Evolutionary conservation across 2,888 invertebrate species (phyloP).

Genomic region (Chalcis sispes): DNA sequence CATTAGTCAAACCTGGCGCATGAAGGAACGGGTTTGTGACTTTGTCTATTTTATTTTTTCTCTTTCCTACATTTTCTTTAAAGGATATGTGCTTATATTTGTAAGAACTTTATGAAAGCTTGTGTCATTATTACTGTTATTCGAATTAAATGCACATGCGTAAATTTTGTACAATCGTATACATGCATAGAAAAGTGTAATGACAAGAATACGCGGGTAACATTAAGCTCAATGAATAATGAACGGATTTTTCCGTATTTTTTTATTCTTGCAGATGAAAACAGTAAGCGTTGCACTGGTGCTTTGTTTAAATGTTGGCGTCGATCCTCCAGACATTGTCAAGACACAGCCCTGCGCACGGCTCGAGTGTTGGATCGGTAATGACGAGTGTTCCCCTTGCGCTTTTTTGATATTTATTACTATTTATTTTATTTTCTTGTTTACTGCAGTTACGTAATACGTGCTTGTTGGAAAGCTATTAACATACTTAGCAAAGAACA

Average conservation of each 20-base stretch:
- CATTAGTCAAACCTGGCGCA: slow-evolving; percentile 90
- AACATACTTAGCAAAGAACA: neutral
- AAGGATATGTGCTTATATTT: neutral
- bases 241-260: neutral
- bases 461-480: neutral
- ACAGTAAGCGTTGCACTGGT: slow-evolving; percentile 99
- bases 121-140: too few relatives aligned
- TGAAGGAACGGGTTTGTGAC: slow-evolving; percentile 88
- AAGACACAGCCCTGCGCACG: slow-evolving; percentile 98
- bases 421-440: neutral
- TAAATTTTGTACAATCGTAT: neutral
- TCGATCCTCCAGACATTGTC: slow-evolving; percentile 98
- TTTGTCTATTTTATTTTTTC: neutral
- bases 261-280: slow-evolving; percentile 87
- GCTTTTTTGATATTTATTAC: neutral
- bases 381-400: slow-evolving; percentile 39
- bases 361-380: slow-evolving; percentile 98
- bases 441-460: slow-evolving; percentile 40
- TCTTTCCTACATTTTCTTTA: neutral
- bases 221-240: neutral
- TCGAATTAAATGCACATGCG: too few relatives aligned
- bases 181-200: neutral
- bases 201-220: neutral
- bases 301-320: slow-evolving; percentile 98
- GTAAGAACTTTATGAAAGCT: neutral